Conservation (phyloP, 2,888 invertebrate species). For the Apomyelois bistriatella region DNA sequence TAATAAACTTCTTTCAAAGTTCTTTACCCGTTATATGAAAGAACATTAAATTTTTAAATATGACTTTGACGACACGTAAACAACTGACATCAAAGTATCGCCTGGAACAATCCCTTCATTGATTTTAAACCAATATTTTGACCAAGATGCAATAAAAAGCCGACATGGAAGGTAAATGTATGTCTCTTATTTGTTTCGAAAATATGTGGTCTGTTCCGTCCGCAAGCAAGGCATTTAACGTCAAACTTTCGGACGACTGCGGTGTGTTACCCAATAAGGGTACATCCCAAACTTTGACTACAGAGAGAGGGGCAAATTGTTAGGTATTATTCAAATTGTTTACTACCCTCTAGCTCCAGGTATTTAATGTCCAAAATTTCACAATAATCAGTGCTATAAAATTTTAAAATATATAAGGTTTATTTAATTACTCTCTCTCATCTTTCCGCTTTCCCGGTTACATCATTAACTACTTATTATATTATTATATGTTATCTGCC, state of each 20-base stretch:
- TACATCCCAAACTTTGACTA: not conserved
- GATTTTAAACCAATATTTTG: too few species aligned
- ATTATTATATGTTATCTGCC: too few species aligned
- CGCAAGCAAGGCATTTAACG: not conserved
- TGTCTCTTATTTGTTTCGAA: not conserved
- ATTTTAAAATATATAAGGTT: not conserved
- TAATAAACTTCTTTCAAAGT: too few species aligned
- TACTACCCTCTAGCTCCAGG: not conserved
- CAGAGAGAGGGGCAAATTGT: not conserved
- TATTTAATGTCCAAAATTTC: not conserved
- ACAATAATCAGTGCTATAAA: not conserved
- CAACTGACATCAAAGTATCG: too few species aligned
- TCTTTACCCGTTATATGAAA: too few species aligned
- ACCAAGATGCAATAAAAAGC: not conserved
- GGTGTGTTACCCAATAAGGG: not conserved
- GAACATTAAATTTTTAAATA: too few species aligned
- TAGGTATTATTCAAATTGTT: slow-evolving; percentile 1
- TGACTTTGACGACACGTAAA: too few species aligned
- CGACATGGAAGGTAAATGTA: not conserved
- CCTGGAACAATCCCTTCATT: too few species aligned
- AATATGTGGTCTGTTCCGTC: not conserved
- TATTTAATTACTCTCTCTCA: too few species aligned
- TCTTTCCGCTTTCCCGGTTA: too few species aligned
- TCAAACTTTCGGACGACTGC: not conserved
- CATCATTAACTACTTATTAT: too few species aligned